Conservation (phyloP, 2,888 invertebrate genomes). For the Drosophila crucigera region DNA sequence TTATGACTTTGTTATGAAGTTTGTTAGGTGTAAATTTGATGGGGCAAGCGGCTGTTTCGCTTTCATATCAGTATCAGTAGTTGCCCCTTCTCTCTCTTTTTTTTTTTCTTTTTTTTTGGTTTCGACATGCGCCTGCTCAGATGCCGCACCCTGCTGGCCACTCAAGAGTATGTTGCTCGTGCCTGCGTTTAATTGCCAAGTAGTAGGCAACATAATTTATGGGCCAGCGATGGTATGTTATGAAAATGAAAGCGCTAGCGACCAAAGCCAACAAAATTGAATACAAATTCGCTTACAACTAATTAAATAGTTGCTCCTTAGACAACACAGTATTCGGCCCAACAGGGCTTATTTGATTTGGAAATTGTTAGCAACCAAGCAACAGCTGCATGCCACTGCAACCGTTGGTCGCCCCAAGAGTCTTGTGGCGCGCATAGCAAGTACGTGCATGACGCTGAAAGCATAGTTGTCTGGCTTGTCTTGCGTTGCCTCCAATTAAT, state of each 20-base stretch:
- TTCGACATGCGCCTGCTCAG: constrained; percentile 33
- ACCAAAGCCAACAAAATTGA: constrained; percentile 56
- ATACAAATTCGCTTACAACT: constrained; percentile 77
- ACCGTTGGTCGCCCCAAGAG: not conserved
- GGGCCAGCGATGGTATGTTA: constrained; percentile 63
- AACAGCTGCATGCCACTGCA: constrained; percentile 10
- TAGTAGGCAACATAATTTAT: constrained; percentile 78
- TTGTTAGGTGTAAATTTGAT: constrained; percentile 80
- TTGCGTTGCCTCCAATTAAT: constrained; percentile 39
- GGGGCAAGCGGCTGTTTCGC: constrained; percentile 53
- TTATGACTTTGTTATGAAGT: constrained; percentile 79
- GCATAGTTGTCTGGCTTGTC: constrained; percentile 18
- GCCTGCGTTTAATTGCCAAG: constrained; percentile 70
- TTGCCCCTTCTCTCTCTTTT: constrained; percentile 1
- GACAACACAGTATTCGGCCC: not conserved
- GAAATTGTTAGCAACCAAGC: constrained; percentile 14
- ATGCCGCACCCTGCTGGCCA: not conserved
- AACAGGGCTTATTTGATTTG: constrained; percentile 22
- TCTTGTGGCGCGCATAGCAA: constrained; percentile 33
- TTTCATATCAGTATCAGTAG: constrained; percentile 57
- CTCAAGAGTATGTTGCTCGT: constrained; percentile 6
- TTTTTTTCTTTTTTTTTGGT: not conserved
- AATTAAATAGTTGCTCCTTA: constrained; percentile 61
- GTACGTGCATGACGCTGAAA: constrained; percentile 46
- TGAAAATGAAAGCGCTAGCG: constrained; percentile 31